These are phyloP conservation scores for Clusia tigrina DNA, from an alignment of 2,888 invertebrate species.

Conservation along the genomic window DNA sequence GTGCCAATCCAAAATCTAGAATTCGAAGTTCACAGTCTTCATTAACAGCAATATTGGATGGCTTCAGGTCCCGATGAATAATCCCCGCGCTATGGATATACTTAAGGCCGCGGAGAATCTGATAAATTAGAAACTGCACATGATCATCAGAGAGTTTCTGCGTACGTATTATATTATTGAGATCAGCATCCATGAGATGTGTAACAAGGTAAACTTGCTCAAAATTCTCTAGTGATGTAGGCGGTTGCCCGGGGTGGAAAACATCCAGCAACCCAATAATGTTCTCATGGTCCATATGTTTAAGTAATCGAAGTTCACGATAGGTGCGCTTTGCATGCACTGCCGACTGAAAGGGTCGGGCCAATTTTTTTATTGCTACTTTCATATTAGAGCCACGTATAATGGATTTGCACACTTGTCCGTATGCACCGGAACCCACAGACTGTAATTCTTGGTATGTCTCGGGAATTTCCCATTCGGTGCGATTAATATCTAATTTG, in stretches of 20 bases:
- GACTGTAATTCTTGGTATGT: constrained; percentile 90
- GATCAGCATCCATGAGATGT: constrained; percentile 97
- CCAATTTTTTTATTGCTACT: constrained; percentile 98
- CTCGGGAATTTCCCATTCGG: constrained; percentile 96
- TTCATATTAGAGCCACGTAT: constrained; percentile 48
- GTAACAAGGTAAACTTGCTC: constrained; percentile 97
- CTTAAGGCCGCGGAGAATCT: constrained; percentile 97
- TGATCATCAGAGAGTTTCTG: constrained; percentile 98
- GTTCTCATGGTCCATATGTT: constrained; percentile 99
- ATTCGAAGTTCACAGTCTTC: constrained; percentile 99
- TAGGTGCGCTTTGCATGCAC: constrained; percentile 99
- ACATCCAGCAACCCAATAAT: constrained; percentile 92
- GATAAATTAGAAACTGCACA: constrained; percentile 98
- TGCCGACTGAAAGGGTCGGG: constrained; percentile 95
- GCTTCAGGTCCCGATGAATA: constrained; percentile 97
- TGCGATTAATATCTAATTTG: constrained; percentile 93
- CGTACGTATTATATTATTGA: constrained; percentile 97
- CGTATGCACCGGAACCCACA: constrained; percentile 97
- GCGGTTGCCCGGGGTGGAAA: constrained; percentile 84
- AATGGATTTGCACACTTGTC: constrained; percentile 70
- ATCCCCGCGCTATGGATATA: constrained; percentile 99
- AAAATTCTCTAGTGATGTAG: constrained; percentile 78
- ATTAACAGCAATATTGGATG: constrained; percentile 98
- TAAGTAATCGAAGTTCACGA: constrained; percentile 92
- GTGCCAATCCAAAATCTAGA: constrained; percentile 96